phyloP scores from a whole-genome alignment of 1,140 invertebrate genomes.

The Brachystomella parvula region DNA sequence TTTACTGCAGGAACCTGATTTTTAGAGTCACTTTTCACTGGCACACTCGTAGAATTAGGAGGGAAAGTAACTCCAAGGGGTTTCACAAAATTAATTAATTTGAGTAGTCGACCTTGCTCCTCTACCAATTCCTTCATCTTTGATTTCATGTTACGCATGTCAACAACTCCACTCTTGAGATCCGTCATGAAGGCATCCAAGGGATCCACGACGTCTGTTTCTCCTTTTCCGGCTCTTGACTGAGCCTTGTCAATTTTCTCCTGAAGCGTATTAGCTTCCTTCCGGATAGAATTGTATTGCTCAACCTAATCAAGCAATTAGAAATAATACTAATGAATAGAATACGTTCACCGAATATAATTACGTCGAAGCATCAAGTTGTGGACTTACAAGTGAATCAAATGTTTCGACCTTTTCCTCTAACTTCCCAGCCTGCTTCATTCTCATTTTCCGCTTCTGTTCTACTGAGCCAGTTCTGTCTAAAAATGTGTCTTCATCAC shows the following conservation, averaged over 20 bases:
- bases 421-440: slow-evolving; percentile 57
- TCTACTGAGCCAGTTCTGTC: slow-evolving; percentile 91
- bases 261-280: slow-evolving; percentile 22
- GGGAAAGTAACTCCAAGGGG: slow-evolving; percentile 45
- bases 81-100: slow-evolving; percentile 67
- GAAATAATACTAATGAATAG: neutral
- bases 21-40: neutral
- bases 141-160: slow-evolving; percentile 51
- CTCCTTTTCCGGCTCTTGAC: slow-evolving; percentile 8
- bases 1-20: neutral
- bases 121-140: slow-evolving; percentile 59
- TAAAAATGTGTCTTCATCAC: slow-evolving; percentile 93
- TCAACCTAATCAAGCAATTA: slow-evolving; percentile 25
- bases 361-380: slow-evolving; percentile 15
- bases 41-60: neutral
- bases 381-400: slow-evolving; percentile 59
- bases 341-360: neutral
- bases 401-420: slow-evolving; percentile 63
- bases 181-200: slow-evolving; percentile 67
- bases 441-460: slow-evolving; percentile 70
- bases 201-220: slow-evolving; percentile 51
- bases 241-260: slow-evolving; percentile 40
- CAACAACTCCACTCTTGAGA: slow-evolving; percentile 46
- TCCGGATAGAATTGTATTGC: slow-evolving; percentile 31
- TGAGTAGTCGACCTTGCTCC: slow-evolving; percentile 59